Evolutionary conservation across 53 echinoderm and acorn worm species (phyloP).

Genomic region (Holothuria leucospilota): DNA sequence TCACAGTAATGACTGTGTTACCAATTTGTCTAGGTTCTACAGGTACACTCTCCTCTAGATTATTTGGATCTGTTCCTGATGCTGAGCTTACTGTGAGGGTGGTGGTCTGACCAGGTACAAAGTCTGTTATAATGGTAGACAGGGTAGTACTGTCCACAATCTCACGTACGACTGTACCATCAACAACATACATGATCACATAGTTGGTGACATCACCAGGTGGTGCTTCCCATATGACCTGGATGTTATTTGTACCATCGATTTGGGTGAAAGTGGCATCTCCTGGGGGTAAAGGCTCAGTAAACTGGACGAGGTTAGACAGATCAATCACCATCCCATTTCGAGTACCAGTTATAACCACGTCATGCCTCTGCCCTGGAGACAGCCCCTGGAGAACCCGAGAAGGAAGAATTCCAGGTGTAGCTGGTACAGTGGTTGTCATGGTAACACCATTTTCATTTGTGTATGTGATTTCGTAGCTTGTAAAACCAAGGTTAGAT

Average conservation of each 20-base stretch:
- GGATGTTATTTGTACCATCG: constrained; percentile 17
- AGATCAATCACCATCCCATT: background rate
- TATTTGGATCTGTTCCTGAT: constrained; percentile 20
- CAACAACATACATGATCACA: constrained; percentile 23
- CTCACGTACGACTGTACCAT: constrained; percentile 1
- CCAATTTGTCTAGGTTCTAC: constrained; percentile 12
- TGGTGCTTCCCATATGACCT: constrained; percentile 20
- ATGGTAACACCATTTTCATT: constrained; percentile 5
- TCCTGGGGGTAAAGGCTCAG: constrained; percentile 14
- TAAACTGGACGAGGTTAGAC: constrained; percentile 9
- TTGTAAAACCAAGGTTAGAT: constrained; percentile 17
- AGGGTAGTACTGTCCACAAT: constrained; percentile 10
- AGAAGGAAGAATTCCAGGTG: background rate
- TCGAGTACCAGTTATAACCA: constrained; percentile 21
- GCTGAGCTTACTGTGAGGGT: constrained; percentile 20
- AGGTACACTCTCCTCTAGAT: constrained; percentile 10
- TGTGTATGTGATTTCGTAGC: constrained; percentile 14
- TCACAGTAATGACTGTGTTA: constrained; percentile 24
- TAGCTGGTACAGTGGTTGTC: constrained; percentile 14
- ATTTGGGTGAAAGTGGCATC: constrained; percentile 27
- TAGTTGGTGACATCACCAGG: constrained; percentile 27
- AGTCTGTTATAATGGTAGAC: constrained; percentile 10
- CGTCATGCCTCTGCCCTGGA: constrained; percentile 22
- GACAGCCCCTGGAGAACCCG: background rate
- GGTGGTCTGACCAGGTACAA: constrained; percentile 14